Percentiles rank a stretch among this genome's conserved stretches.
Conservation (phyloP, 2,113 vertebrate species). For the Arothron firmamentum region DNA sequence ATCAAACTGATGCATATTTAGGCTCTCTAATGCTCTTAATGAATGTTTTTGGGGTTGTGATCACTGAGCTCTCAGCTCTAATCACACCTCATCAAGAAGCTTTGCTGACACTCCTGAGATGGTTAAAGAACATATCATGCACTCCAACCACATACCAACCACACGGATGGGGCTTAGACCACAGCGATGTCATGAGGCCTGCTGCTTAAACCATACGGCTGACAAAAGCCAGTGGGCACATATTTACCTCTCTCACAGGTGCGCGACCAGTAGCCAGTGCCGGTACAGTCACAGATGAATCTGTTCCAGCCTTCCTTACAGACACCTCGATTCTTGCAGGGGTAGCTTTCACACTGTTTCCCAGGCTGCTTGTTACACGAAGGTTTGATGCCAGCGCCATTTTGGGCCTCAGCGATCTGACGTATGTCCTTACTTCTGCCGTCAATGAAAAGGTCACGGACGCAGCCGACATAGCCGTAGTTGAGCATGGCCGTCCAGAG, state of each 20-base stretch:
- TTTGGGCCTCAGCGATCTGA: slow-evolving; percentile 92
- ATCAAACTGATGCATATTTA: too few species aligned
- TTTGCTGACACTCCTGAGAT: too few species aligned
- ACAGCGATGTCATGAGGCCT: too few species aligned
- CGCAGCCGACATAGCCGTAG: slow-evolving; percentile 95
- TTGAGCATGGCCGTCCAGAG: slow-evolving; percentile 99
- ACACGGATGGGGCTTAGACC: too few species aligned
- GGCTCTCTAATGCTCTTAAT: too few species aligned
- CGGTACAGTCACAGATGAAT: slow-evolving; percentile 97
- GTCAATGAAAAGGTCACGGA: slow-evolving; percentile 95
- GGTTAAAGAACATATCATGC: too few species aligned
- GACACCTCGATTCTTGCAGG: slow-evolving; percentile 90
- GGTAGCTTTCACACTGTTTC: slow-evolving; percentile 95
- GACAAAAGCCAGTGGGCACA: background rate
- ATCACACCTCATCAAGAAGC: too few species aligned
- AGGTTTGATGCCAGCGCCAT: slow-evolving; percentile 92
- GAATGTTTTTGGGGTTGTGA: too few species aligned
- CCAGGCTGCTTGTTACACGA: slow-evolving; percentile 85
- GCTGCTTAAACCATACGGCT: too few species aligned
- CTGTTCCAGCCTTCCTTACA: slow-evolving; percentile 99
- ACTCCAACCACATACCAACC: too few species aligned
- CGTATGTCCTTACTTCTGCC: slow-evolving; percentile 97
- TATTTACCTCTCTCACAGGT: slow-evolving; percentile 90
- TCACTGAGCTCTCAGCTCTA: too few species aligned
- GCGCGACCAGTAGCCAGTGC: slow-evolving; percentile 92